Conservation (phyloP, 2,888 invertebrate genomes). For the Acanthacorydalis orientalis region DNA sequence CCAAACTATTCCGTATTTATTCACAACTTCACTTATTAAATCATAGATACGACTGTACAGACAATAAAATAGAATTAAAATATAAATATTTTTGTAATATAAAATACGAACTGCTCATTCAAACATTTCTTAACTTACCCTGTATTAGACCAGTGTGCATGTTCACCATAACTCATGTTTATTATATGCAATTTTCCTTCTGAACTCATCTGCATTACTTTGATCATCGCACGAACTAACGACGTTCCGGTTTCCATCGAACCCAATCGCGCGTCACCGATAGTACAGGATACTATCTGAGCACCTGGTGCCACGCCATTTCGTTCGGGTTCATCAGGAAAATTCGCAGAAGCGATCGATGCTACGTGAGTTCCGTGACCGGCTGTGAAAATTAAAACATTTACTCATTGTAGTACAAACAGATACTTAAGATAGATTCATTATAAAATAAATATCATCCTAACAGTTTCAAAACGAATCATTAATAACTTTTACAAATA, state of each 20-base stretch:
- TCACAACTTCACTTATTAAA: conserved; percentile 72
- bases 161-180: conserved; percentile 98
- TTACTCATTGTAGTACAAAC: background rate
- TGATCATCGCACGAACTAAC: conserved; percentile 78
- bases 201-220: conserved; percentile 54
- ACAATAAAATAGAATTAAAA: conserved; percentile 1
- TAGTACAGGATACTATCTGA: conserved; percentile 78
- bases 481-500: background rate
- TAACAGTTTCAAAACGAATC: too few species aligned
- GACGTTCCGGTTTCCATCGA: conserved; percentile 97
- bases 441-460: conserved; percentile 6
- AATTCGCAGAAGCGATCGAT: conserved; percentile 84
- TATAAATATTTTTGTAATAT: background rate
- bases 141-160: conserved; percentile 75
- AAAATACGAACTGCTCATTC: background rate
- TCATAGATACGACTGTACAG: conserved; percentile 61
- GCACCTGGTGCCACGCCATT: conserved; percentile 97
- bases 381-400: conserved; percentile 35
- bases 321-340: conserved; percentile 67
- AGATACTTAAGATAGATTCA: background rate
- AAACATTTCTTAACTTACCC: conserved; percentile 43
- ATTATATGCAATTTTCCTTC: conserved; percentile 63
- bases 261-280: conserved; percentile 82
- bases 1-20: conserved; percentile 84
- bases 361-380: conserved; percentile 97